A percentile compares a stretch with the other conserved stretches of the same genome.
Conservation (phyloP, 2,797 vertebrate species). For the Orientallactaga sibirica region DNA sequence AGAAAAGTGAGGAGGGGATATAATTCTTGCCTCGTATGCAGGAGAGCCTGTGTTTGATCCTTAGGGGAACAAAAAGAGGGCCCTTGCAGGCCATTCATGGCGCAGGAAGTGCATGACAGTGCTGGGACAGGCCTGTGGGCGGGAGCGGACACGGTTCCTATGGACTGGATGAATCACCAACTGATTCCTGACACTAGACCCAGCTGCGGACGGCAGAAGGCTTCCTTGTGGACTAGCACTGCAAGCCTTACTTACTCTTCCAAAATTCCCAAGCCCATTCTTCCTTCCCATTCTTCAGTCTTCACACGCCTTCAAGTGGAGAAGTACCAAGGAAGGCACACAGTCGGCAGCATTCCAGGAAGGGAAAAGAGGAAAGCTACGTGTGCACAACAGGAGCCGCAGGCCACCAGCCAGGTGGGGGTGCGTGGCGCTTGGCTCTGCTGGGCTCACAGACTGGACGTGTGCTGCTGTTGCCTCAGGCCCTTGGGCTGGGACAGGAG, state of each 20-base stretch:
- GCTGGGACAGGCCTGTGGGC: neutral
- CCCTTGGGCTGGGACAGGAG: slow-evolving; percentile 4
- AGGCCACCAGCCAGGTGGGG: neutral
- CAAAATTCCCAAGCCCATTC: neutral
- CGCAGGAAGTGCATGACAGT: neutral
- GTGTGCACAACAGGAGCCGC: no score
- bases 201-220: neutral
- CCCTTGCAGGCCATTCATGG: neutral
- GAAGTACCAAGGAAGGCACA: neutral
- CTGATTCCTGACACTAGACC: neutral
- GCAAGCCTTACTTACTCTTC: neutral
- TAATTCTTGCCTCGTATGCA: neutral
- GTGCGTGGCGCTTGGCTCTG: no score
- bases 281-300: slow-evolving; percentile 54
- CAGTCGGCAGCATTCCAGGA: neutral
- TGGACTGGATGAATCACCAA: neutral
- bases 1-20: no score
- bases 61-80: neutral
- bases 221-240: neutral
- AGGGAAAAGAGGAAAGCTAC: neutral
- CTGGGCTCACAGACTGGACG: neutral
- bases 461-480: neutral
- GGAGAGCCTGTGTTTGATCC: neutral
- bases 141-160: neutral
- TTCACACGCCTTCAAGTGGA: neutral